A percentile compares a stretch with the other conserved stretches of the same genome.
Conservation (phyloP, 2,797 vertebrate genomes). For the Pangasius sanitwongsei region DNA sequence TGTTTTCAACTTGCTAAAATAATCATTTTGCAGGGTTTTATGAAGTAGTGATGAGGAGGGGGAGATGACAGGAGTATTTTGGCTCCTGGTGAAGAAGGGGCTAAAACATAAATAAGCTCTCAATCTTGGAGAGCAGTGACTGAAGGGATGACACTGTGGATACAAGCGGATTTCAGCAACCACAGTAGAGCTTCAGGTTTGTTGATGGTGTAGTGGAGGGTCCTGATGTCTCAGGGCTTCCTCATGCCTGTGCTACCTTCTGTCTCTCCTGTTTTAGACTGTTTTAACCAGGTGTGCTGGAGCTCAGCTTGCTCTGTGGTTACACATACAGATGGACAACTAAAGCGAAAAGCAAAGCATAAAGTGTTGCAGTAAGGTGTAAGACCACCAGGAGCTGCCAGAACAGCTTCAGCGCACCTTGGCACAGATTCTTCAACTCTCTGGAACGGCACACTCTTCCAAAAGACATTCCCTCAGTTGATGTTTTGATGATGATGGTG, state of each 20-base stretch:
- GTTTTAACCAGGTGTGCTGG: not conserved
- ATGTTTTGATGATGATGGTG: not conserved
- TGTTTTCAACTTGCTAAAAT: not conserved
- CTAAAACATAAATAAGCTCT: not conserved
- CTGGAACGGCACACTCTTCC: not conserved
- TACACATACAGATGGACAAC: too few relatives aligned
- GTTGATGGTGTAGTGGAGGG: not conserved
- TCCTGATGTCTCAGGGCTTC: not conserved
- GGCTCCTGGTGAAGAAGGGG: not conserved
- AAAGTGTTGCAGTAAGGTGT: not conserved
- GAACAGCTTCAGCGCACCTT: not conserved
- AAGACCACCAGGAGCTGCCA: not conserved
- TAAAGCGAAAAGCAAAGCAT: not conserved
- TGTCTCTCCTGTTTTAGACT: not conserved
- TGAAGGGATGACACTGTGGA: not conserved
- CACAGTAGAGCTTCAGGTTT: not conserved
- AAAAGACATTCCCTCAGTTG: not conserved
- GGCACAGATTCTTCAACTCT: not conserved
- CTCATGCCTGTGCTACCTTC: not conserved
- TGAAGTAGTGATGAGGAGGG: not conserved
- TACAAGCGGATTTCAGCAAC: not conserved
- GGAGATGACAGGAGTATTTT: not conserved
- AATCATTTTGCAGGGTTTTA: not conserved
- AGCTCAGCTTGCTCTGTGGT: not conserved
- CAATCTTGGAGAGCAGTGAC: not conserved